Evolutionary conservation across 2,888 invertebrate species (phyloP).

Genomic region (Tethea ocularis): DNA sequence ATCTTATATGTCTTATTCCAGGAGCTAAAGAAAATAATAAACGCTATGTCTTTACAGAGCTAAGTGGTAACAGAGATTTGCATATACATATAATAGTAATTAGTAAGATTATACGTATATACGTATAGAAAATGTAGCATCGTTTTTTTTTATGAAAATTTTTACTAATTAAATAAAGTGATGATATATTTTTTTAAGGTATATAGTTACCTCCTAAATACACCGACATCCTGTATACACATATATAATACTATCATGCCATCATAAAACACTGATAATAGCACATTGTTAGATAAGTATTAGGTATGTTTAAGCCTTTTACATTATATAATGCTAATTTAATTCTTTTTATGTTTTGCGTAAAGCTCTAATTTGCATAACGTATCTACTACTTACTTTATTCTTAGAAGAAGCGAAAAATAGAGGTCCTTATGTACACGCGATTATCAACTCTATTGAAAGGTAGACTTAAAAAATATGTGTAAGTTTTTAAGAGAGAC

Average conservation of each 20-base stretch:
- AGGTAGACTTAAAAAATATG: too few species aligned
- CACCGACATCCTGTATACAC: neutral
- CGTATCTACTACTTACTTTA: neutral
- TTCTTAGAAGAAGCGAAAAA: neutral
- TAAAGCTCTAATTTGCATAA: neutral
- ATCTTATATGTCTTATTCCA: too few species aligned
- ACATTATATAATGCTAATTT: conserved; percentile 1
- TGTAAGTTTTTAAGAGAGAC: too few species aligned
- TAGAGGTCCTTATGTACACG: neutral
- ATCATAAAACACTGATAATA: neutral
- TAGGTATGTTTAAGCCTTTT: conserved; percentile 1
- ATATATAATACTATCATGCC: neutral
- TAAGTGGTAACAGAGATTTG: too few species aligned
- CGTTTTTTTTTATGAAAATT: too few species aligned
- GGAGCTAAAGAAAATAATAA: too few species aligned
- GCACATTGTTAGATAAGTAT: neutral
- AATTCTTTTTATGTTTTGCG: neutral
- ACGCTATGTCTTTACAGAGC: too few species aligned
- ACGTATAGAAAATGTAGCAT: too few species aligned
- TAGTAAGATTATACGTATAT: too few species aligned
- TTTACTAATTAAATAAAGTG: too few species aligned
- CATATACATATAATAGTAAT: too few species aligned
- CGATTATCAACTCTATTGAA: neutral
- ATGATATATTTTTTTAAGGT: too few species aligned
- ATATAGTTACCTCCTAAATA: neutral